A percentile compares a stretch with the other conserved stretches of the same genome.
phyloP scores from a whole-genome alignment of 2,797 vertebrate species.

The Miichthys miiuy region DNA sequence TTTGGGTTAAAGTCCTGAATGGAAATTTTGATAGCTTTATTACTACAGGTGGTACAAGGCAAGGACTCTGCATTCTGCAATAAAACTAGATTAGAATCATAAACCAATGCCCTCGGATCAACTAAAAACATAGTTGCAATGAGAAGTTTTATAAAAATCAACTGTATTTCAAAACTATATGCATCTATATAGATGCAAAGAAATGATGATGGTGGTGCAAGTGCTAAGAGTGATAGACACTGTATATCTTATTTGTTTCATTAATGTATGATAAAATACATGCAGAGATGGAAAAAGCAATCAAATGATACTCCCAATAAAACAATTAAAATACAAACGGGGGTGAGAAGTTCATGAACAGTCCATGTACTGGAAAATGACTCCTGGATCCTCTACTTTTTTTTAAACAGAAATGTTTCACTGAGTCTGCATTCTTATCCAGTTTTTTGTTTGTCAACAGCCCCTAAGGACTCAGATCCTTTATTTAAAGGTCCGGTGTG shows the following conservation, averaged over 20 bases:
- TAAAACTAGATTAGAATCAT: constrained; percentile 45
- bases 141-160: not conserved
- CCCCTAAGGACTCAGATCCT: not conserved
- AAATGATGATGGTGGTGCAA: not conserved
- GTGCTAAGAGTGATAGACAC: not conserved
- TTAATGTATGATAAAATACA: not conserved
- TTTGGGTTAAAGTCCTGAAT: constrained; percentile 58
- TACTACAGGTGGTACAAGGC: constrained; percentile 32
- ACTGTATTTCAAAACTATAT: not conserved
- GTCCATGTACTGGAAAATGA: too few species aligned
- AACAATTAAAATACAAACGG: not conserved
- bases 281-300: not conserved
- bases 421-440: too few species aligned
- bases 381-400: too few species aligned
- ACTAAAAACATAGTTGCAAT: not conserved
- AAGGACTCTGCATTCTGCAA: not conserved
- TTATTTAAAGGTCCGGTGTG: not conserved
- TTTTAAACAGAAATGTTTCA: too few species aligned
- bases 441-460: too few species aligned
- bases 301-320: not conserved
- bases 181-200: not conserved
- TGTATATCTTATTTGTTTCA: not conserved
- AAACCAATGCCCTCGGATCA: constrained; percentile 27
- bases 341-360: not conserved
- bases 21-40: constrained; percentile 54